phyloP scores from a whole-genome alignment of 2,797 vertebrate genomes.

The Borostomias antarcticus region DNA sequence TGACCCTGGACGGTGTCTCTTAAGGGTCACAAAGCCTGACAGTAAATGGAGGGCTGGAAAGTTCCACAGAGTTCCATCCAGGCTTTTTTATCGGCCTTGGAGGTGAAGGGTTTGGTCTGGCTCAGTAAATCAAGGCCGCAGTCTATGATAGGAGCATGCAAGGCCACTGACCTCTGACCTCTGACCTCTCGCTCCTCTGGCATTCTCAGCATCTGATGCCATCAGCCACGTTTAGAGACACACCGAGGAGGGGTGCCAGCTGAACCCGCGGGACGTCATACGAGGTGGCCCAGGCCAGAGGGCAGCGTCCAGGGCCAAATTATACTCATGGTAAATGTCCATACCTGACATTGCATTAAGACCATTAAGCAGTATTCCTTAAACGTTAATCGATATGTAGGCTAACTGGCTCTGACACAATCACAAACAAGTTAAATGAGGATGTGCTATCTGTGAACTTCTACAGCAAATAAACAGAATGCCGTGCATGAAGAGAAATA shows the following conservation, averaged over 20 bases:
- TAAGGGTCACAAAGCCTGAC: background rate
- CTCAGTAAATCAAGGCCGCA: slow-evolving; percentile 47
- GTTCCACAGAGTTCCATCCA: slow-evolving; percentile 34
- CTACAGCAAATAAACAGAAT: slow-evolving; percentile 12
- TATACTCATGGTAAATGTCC: too few species aligned
- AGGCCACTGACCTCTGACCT: slow-evolving; percentile 47
- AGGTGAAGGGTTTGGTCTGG: slow-evolving; percentile 26
- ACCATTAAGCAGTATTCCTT: background rate
- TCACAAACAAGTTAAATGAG: too few species aligned
- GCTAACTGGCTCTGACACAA: too few species aligned
- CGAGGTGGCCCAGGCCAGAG: slow-evolving; percentile 22
- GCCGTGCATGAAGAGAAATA: slow-evolving; percentile 26
- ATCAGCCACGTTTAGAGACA: slow-evolving; percentile 14
- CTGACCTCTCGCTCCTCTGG: slow-evolving; percentile 22
- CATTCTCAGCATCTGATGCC: slow-evolving; percentile 47
- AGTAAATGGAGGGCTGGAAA: slow-evolving; percentile 11
- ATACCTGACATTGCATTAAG: too few species aligned
- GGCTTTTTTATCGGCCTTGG: slow-evolving; percentile 1
- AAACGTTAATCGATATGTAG: background rate
- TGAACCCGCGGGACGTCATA: slow-evolving; percentile 9
- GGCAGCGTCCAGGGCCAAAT: slow-evolving; percentile 24
- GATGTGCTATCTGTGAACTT: slow-evolving; percentile 11
- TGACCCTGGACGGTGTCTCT: background rate
- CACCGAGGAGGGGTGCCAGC: background rate
- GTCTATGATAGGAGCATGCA: slow-evolving; percentile 42